Evolutionary conservation across 2,113 vertebrate species (phyloP), one percentile per base, ranked within the genome.

Genomic region (Labrus mixtus): DNA sequence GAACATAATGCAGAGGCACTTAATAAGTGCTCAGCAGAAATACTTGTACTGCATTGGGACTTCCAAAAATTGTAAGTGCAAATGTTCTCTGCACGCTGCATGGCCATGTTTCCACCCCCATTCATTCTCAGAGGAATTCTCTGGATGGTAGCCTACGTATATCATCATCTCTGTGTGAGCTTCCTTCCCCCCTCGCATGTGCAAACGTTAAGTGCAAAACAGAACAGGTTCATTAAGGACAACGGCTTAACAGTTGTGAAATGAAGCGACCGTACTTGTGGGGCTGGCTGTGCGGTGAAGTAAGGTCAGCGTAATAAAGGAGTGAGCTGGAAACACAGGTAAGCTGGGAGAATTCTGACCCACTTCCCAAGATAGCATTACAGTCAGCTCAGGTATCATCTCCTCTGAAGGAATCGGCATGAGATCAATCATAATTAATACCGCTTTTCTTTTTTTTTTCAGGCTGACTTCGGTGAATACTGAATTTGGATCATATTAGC

Each of bases 231-330:
- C 58, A 75, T 74, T 85, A 81, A 72, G 68, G 76, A 82, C 20
- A 82, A 60, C 76, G 68, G 54, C 46, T 1, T 51, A 51, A 82
- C 78, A 80, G 63, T 79, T 69, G 69, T 60, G 39, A 81, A 63
- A 80, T 69, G 75, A 53, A n/a, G 68, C 4, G 64, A 58, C 61
- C 72, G 68, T 15, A 7, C 55, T 71, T 68, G 41, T 43, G 15
- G 78, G 59, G 66, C 68, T 8, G 71, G 67, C 67, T 76, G 53
- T 79, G 55, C 1, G 60, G 63, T 65, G 53, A 79, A 87, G 81
- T 84, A 74, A 74, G 83, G 74, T 63, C 78, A 61, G 69, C 5
- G 65, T 76, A 73, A 78, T 79, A 69, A 81, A 63, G 43, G 59
- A 72, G 50, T 22, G 61, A 56, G 59, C 48, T 56, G 63, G 55